Conservation (phyloP, 2,113 vertebrate species). For the Microtus pennsylvanicus region DNA sequence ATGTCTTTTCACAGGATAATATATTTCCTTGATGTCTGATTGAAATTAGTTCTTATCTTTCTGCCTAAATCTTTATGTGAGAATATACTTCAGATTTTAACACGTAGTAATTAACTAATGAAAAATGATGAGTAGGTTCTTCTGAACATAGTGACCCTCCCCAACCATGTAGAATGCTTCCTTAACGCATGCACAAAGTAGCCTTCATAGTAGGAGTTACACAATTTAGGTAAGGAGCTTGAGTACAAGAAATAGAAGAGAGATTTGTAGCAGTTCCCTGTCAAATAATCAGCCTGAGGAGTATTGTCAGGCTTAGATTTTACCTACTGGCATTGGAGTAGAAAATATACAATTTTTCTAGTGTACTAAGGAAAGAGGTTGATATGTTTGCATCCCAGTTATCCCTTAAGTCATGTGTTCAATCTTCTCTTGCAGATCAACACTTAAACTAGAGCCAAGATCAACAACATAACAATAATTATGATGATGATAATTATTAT, state of each 20-base stretch:
- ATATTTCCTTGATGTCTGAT: not conserved
- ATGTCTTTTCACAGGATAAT: not conserved
- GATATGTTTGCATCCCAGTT: not conserved
- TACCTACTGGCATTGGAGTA: not conserved
- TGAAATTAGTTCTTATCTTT: constrained; percentile 30
- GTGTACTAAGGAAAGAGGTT: not conserved
- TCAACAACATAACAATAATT: not conserved
- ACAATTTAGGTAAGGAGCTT: not conserved
- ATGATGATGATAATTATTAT: not conserved
- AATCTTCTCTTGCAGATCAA: not conserved
- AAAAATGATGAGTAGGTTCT: constrained; percentile 37
- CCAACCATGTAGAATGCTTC: not conserved
- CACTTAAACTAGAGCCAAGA: not conserved
- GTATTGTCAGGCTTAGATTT: not conserved
- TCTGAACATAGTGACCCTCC: not conserved
- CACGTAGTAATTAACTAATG: not conserved
- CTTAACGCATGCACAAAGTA: not conserved
- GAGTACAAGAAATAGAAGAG: not conserved
- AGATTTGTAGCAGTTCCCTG: not conserved
- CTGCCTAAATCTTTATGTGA: not conserved
- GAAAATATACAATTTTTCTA: not conserved
- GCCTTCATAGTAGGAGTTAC: not conserved
- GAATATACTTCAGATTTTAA: constrained; percentile 6
- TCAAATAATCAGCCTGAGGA: not conserved
- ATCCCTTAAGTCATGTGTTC: not conserved